phyloP scores from a whole-genome alignment of 2,888 invertebrate species.

The Deroplatys truncata region DNA sequence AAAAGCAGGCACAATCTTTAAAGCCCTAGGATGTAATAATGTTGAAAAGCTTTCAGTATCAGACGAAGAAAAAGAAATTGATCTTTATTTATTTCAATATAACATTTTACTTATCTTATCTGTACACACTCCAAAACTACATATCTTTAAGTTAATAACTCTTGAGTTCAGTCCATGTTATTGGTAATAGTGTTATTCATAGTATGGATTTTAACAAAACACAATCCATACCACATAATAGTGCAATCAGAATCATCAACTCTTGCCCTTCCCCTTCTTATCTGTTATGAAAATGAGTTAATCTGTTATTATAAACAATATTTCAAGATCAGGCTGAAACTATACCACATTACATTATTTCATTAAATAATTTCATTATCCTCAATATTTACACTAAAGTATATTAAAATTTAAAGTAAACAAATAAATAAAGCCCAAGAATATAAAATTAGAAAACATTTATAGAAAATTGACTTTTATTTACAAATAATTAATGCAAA shows the following conservation, averaged over 20 bases:
- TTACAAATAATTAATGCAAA: not conserved
- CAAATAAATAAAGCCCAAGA: not conserved
- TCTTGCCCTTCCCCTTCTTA: not conserved
- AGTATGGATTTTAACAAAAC: not conserved
- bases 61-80: not conserved
- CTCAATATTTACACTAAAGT: not conserved
- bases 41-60: not conserved
- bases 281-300: not conserved
- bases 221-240: not conserved
- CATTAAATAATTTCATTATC: not conserved
- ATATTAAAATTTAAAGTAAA: not conserved
- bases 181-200: not conserved
- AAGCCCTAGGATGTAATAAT: not conserved
- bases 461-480: not conserved
- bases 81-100: not conserved
- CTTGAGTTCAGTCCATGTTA: not conserved
- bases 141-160: not conserved
- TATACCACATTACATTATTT: not conserved
- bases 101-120: not conserved
- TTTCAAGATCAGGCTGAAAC: not conserved
- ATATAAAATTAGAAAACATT: not conserved
- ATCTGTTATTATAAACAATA: not conserved
- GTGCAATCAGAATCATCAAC: not conserved
- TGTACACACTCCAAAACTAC: not conserved
- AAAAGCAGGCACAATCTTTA: not conserved